These are phyloP conservation scores for Ganaspis sp. DNA, from an alignment of 1,140 invertebrate species.

Conservation along the genomic window DNA sequence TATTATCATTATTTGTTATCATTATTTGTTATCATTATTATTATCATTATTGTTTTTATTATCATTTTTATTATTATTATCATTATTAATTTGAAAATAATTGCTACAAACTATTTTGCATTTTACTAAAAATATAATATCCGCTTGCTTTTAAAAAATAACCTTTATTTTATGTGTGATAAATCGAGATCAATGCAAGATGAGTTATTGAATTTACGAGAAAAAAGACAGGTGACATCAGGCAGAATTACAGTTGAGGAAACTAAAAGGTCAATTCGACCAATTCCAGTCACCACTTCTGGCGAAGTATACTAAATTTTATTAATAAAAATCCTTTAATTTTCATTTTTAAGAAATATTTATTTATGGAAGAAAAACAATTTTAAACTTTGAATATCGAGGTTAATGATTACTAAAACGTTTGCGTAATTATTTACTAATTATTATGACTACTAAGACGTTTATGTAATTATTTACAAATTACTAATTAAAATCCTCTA, in stretches of 20 bases:
- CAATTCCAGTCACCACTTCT: constrained; percentile 54
- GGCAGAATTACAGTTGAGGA: constrained; percentile 19
- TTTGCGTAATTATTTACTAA: no score
- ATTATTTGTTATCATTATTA: not conserved
- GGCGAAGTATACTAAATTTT: constrained; percentile 47
- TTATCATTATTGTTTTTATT: not conserved
- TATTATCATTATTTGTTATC: no score
- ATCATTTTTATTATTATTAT: not conserved
- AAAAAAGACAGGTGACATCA: constrained; percentile 34
- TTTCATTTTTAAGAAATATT: constrained; percentile 3
- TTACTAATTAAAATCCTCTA: no score
- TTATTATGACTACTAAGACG: no score
- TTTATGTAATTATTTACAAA: no score
- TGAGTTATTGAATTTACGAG: constrained; percentile 48
- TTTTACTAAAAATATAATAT: not conserved
- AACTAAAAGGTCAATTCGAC: constrained; percentile 54
- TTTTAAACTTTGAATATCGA: no score
- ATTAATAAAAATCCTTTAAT: not conserved
- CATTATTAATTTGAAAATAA: not conserved
- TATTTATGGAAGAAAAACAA: not conserved
- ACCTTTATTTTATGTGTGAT: not conserved
- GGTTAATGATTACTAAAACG: no score
- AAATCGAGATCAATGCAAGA: constrained; percentile 44
- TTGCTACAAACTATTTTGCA: not conserved
- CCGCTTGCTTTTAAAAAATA: not conserved